These are phyloP conservation scores for Dinocampus coccinellae DNA, from an alignment of 2,888 invertebrate genomes.

Conservation along the genomic window DNA sequence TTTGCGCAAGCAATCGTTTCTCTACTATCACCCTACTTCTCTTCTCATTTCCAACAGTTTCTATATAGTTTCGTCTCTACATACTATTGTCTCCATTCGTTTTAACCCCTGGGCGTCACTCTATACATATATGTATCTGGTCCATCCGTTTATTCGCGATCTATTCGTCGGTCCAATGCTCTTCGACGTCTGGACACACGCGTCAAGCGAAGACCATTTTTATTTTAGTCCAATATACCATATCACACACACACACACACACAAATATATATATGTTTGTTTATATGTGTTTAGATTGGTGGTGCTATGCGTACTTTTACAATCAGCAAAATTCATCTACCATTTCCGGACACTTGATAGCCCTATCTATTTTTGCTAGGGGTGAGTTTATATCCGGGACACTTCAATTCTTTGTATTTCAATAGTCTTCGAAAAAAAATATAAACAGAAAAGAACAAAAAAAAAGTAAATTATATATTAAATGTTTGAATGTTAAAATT, in stretches of 20 bases:
- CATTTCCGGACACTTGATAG: constrained; percentile 8
- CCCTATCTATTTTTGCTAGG: constrained; percentile 1
- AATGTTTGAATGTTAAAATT: too few species aligned
- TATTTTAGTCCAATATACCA: constrained; percentile 45
- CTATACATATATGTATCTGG: constrained; percentile 12
- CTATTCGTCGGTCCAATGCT: constrained; percentile 47
- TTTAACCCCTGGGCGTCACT: constrained; percentile 39
- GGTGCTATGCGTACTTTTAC: background rate
- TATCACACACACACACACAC: constrained; percentile 31
- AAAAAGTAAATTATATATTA: too few species aligned
- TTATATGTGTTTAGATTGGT: constrained; percentile 28
- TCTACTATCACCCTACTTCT: constrained; percentile 17
- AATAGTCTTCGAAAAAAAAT: background rate
- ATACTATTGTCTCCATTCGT: constrained; percentile 41
- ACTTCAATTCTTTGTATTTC: background rate
- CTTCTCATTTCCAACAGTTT: constrained; percentile 36
- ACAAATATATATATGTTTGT: constrained; percentile 27
- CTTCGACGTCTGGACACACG: constrained; percentile 42
- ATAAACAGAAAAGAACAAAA: background rate
- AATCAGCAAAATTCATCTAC: constrained; percentile 8
- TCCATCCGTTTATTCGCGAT: constrained; percentile 44
- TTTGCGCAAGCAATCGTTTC: background rate
- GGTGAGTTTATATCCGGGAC: background rate
- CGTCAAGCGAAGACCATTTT: constrained; percentile 40
- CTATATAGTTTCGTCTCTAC: constrained; percentile 43